Evolutionary conservation across 37 sponge, comb jelly and placozoan species (phyloP).

Genomic region (Crambe crambe): DNA sequence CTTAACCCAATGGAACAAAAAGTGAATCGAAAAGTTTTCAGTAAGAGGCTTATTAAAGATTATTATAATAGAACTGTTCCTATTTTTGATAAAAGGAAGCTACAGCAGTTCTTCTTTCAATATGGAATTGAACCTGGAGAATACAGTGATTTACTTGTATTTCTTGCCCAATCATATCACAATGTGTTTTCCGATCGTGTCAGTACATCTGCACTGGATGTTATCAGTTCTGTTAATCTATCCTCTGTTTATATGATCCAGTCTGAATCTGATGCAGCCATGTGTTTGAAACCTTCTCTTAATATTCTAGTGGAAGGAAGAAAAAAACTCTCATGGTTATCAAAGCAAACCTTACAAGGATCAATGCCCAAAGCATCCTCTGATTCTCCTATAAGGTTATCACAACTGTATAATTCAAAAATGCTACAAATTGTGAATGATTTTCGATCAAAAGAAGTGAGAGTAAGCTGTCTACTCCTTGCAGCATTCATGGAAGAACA

Average conservation of each 20-base stretch:
- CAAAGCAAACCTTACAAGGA: conserved; percentile 1
- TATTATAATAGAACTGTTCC: not conserved
- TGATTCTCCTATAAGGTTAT: not conserved
- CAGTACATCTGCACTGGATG: not conserved
- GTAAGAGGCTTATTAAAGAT: not conserved
- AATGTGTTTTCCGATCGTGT: no score
- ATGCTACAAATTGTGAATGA: conserved; percentile 29
- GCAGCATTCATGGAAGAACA: conserved; percentile 69
- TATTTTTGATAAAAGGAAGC: not conserved
- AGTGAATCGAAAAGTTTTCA: not conserved
- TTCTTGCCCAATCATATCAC: not conserved
- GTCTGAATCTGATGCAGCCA: not conserved
- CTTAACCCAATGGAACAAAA: not conserved
- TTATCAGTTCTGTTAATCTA: not conserved
- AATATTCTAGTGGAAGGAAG: conserved; percentile 5
- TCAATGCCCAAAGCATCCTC: not conserved
- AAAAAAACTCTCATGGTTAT: conserved; percentile 21
- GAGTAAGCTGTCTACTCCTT: conserved; percentile 24
- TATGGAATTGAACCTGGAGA: not conserved
- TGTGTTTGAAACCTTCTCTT: not conserved
- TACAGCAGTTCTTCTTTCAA: not conserved
- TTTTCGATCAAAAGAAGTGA: conserved; percentile 20
- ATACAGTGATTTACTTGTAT: not conserved
- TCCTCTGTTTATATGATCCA: not conserved
- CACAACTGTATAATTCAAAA: conserved; percentile 25